These are phyloP conservation scores for Gobionotothen gibberifrons DNA, from an alignment of 2,797 vertebrate species.

Conservation along the genomic window DNA sequence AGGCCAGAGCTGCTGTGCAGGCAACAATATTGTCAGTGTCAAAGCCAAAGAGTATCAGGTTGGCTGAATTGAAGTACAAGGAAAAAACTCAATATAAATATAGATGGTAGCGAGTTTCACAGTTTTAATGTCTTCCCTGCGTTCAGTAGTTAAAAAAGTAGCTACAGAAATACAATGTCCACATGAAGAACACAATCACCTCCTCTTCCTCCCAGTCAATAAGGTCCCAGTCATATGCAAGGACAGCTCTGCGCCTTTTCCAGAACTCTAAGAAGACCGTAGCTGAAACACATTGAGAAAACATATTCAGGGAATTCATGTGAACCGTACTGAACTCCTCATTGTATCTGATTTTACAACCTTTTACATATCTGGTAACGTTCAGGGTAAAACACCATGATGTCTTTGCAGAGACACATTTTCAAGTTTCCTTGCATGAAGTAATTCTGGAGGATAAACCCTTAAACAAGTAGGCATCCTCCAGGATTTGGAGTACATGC, in stretches of 20 bases:
- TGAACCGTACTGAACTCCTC: not conserved
- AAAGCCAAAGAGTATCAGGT: slow-evolving; percentile 1
- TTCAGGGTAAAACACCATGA: no score
- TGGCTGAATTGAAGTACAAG: not conserved
- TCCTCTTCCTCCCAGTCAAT: slow-evolving; percentile 97
- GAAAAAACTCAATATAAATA: not conserved
- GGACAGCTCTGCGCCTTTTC: slow-evolving; percentile 92
- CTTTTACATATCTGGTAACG: no score
- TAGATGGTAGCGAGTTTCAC: not conserved
- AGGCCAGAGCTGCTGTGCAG: not conserved
- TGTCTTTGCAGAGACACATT: no score
- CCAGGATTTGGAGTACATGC: no score
- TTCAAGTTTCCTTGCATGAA: no score
- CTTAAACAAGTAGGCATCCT: no score
- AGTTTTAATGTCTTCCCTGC: not conserved
- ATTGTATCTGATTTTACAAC: no score
- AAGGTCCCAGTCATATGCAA: slow-evolving; percentile 96
- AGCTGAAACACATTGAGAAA: slow-evolving; percentile 77
- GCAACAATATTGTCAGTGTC: not conserved
- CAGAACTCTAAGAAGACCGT: slow-evolving; percentile 96
- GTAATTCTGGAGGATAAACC: no score
- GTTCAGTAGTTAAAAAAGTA: not conserved
- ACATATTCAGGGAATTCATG: not conserved
- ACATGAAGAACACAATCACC: slow-evolving; percentile 76
- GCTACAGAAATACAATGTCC: not conserved